phyloP scores from a whole-genome alignment of 2,797 vertebrate species.

The Chrysocyon brachyurus region DNA sequence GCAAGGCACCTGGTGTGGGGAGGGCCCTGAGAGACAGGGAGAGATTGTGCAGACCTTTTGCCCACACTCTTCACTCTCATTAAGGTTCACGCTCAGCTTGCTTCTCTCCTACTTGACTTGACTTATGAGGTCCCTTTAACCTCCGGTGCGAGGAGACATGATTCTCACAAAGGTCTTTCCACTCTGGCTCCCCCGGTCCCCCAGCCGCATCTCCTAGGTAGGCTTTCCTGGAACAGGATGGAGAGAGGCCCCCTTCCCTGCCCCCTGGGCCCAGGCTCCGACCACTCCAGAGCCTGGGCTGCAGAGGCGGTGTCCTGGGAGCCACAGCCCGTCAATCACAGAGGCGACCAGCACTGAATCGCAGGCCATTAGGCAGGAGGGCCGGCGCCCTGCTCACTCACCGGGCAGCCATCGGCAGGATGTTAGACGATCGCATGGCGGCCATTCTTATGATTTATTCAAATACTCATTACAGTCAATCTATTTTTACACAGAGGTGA shows the following conservation, averaged over 20 bases:
- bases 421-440: conserved; percentile 76
- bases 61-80: conserved; percentile 8
- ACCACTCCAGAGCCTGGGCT: conserved; percentile 48
- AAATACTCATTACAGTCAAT: conserved; percentile 85
- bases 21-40: neutral
- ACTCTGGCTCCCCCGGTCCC: neutral
- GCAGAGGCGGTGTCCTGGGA: conserved; percentile 49
- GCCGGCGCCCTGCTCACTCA: conserved; percentile 78
- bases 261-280: neutral
- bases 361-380: conserved; percentile 74
- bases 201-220: neutral
- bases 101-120: conserved; percentile 72
- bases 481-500: conserved; percentile 86
- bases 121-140: conserved; percentile 78
- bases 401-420: conserved; percentile 80
- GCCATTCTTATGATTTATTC: conserved; percentile 86
- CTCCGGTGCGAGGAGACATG: conserved; percentile 51
- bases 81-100: conserved; percentile 76
- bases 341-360: conserved; percentile 57
- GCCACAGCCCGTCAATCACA: conserved; percentile 72
- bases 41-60: neutral
- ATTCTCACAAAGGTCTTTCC: conserved; percentile 76
- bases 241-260: conserved; percentile 56
- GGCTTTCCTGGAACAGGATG: conserved; percentile 77
- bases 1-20: neutral